Evolutionary conservation across 2,888 invertebrate species (phyloP).

Genomic region (Harpalus rubripes): DNA sequence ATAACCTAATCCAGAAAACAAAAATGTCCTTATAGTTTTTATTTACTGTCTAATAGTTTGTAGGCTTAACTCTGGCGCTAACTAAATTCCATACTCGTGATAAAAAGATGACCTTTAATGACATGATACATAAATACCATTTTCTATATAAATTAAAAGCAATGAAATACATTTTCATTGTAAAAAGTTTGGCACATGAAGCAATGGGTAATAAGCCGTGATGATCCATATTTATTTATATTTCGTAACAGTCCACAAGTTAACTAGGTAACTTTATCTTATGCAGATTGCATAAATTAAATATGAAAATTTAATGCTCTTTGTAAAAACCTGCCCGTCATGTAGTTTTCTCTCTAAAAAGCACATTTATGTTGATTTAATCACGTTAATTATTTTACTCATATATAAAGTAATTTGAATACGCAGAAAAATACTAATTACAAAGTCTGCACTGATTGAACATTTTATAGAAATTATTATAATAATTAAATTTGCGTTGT

Average conservation of each 20-base stretch:
- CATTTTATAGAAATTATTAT: neutral
- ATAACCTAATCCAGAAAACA: no score
- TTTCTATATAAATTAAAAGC: no score
- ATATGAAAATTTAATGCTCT: neutral
- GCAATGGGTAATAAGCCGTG: no score
- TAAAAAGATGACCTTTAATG: no score
- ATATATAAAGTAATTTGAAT: conserved; percentile 31
- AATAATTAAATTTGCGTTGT: conserved; percentile 28
- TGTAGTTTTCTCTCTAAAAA: conserved; percentile 23
- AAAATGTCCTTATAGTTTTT: no score
- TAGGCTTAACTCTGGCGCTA: no score
- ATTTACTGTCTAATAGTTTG: no score
- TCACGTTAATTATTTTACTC: conserved; percentile 17
- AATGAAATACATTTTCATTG: no score
- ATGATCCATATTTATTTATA: neutral
- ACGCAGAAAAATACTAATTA: conserved; percentile 36
- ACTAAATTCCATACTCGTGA: no score
- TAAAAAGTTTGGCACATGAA: no score
- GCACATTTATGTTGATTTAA: conserved; percentile 48
- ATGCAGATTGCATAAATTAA: conserved; percentile 34
- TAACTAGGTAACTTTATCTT: neutral
- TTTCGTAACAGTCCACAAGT: neutral
- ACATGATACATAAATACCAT: no score
- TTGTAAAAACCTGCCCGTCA: conserved; percentile 8
- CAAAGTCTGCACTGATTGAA: conserved; percentile 11